Percentiles rank a stretch among this genome's conserved stretches.
These are phyloP conservation scores for Ictalurus punctatus DNA, from an alignment of 2,113 vertebrate genomes.

Conservation along the genomic window DNA sequence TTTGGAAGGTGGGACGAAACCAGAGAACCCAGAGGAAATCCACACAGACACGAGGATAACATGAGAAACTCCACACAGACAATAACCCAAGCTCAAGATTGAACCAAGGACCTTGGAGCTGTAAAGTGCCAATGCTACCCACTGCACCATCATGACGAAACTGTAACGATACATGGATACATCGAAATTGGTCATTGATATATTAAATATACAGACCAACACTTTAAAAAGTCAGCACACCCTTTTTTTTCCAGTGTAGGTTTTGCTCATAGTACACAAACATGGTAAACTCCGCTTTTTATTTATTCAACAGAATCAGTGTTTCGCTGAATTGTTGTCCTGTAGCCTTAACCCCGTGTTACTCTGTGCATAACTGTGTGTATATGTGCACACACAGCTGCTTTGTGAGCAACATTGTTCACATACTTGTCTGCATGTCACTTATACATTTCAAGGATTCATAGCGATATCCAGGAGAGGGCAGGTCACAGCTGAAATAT, in stretches of 20 bases:
- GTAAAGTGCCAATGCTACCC: not conserved
- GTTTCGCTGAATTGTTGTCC: conserved; percentile 13
- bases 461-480: not conserved
- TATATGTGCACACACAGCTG: not conserved
- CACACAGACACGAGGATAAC: not conserved
- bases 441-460: not conserved
- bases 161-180: not conserved
- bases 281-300: not conserved
- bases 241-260: not conserved
- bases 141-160: not conserved
- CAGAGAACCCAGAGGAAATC: not conserved
- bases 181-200: not conserved
- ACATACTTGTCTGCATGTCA: not conserved
- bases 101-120: not conserved
- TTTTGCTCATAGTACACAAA: not conserved
- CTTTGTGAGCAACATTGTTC: not conserved
- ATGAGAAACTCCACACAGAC: not conserved
- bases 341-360: not conserved
- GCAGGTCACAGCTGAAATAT: not conserved
- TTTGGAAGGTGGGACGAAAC: not conserved
- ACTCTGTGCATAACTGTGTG: not conserved
- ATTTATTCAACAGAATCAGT: conserved; percentile 14
- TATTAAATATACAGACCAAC: not conserved
- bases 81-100: not conserved
- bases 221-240: not conserved